A percentile compares a stretch with the other conserved stretches of the same genome.
Conservation (phyloP, 2,797 vertebrate species). For the Hapalemur alaotrensis region DNA sequence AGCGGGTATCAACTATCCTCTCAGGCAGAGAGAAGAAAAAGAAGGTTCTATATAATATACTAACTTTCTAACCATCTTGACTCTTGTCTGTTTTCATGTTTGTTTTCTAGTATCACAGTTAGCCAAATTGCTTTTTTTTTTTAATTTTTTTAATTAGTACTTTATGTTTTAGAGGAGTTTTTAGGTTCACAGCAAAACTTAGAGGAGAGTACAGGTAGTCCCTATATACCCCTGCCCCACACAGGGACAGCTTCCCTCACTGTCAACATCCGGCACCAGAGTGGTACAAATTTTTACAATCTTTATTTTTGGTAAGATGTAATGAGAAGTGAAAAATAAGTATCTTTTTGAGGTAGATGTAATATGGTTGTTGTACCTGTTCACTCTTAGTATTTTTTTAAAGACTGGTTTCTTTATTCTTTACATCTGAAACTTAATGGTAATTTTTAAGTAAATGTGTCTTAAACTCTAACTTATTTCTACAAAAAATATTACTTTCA, state of each 20-base stretch:
- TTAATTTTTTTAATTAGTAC: not conserved
- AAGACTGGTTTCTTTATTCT: not conserved
- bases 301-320: not conserved
- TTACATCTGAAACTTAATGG: conserved; percentile 23
- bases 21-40: not conserved
- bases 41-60: not conserved
- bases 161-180: not conserved
- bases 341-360: not conserved
- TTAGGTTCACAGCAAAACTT: not conserved
- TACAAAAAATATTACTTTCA: not conserved
- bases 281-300: not conserved
- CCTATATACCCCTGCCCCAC: too few relatives aligned
- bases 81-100: not conserved
- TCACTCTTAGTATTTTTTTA: not conserved
- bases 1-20: not conserved
- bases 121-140: not conserved
- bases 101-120: not conserved
- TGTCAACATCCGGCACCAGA: not conserved
- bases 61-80: not conserved
- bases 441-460: conserved; percentile 50
- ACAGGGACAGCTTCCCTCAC: not conserved
- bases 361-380: not conserved
- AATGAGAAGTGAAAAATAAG: not conserved
- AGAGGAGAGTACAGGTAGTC: not conserved
- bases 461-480: conserved; percentile 28